Evolutionary conservation across 2,113 vertebrate genomes (phyloP), one percentile per base, ranked within the genome.

Genomic region (Myiozetetes cayanensis): DNA sequence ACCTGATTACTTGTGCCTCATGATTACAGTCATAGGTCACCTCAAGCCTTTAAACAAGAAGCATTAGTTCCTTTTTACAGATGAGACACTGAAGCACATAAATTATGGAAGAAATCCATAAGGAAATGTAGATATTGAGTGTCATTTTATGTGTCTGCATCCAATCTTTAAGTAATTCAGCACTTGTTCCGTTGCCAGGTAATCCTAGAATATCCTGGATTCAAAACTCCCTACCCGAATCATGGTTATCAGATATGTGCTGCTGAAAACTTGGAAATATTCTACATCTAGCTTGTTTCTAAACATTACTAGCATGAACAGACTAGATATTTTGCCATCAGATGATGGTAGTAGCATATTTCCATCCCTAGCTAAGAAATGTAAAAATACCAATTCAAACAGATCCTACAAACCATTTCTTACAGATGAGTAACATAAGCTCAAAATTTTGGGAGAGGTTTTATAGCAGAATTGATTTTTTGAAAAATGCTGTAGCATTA

Each of bases 91-190:
- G 37, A 86, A 88, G 61, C 12, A 62, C 50, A 90, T 73, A 74
- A 92, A 92, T 67, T 93, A 92, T 35, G 58, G 28, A 93, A 85
- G 53, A 91, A 94, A 93, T 85, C 52, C 33, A 10, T 72, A 89
- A 39, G 39, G 78, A 90, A 85, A 76, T 18, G 14, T 8, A 68
- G 77, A 75, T 0, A 2, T 23, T 28, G 27, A 87, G 25, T 76
- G 49, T 68, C 66, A 56, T 65, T 91, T 85, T 68, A 52, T 63
- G n/a, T 35, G 22, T 15, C 84, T 93, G 56, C 27, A 74, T 68
- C 52, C 61, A 75, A 59, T 39, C 70, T 68, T 72, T 47, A 85
- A 78, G 81, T 59, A 87, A 77, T 80, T 83, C 44, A 70, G 46
- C 24, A 66, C 39, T 79, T 72, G 18, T 68, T 71, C 49, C 3